phyloP scores from a whole-genome alignment of 2,888 invertebrate species.

The Pseudoips prasinana region DNA sequence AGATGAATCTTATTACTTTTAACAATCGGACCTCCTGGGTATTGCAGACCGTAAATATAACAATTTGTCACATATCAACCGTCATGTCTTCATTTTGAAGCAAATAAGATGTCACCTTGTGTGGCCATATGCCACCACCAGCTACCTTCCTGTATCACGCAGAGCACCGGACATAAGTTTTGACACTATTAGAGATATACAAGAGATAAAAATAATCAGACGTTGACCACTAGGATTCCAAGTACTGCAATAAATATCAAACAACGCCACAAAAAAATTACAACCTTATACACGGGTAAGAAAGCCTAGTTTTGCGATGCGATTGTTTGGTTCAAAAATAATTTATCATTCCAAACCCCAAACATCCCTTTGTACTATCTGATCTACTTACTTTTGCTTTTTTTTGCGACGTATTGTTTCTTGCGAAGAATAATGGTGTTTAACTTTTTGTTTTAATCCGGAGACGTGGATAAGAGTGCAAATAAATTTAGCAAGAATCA shows the following conservation, averaged over 20 bases:
- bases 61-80: conserved; percentile 69
- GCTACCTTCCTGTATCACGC: conserved; percentile 77
- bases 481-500: conserved; percentile 66
- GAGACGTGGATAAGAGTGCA: conserved; percentile 52
- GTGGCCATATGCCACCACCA: conserved; percentile 66
- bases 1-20: conserved; percentile 44
- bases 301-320: neutral
- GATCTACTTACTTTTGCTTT: conserved; percentile 68
- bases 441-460: conserved; percentile 70
- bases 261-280: conserved; percentile 18
- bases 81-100: conserved; percentile 49
- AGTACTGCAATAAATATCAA: conserved; percentile 22
- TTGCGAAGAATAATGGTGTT: conserved; percentile 51
- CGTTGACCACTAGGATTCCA: conserved; percentile 62
- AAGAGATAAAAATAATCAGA: conserved; percentile 72
- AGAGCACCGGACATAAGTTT: conserved; percentile 73
- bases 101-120: conserved; percentile 73
- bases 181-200: conserved; percentile 74
- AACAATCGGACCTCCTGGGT: conserved; percentile 66
- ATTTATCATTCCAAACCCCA: conserved; percentile 63
- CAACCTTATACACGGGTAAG: conserved; percentile 20
- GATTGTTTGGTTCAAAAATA: conserved; percentile 41
- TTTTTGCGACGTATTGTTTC: conserved; percentile 71
- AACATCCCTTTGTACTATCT: conserved; percentile 70
- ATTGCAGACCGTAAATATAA: conserved; percentile 43